These are phyloP conservation scores for Rotaria macrura DNA, from an alignment of 2,888 invertebrate genomes.

Conservation along the genomic window DNA sequence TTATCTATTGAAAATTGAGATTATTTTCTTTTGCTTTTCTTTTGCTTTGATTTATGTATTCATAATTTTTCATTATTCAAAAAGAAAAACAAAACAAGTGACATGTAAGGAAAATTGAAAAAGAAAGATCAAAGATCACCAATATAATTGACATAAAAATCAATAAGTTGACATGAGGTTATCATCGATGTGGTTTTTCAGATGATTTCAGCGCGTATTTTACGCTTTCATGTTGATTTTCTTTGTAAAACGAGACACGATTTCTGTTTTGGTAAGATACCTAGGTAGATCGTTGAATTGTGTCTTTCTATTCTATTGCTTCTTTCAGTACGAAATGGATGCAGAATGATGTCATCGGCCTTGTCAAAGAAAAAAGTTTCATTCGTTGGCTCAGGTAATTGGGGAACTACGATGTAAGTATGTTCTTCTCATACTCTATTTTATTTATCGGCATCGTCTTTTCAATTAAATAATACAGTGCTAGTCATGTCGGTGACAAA, in stretches of 20 bases:
- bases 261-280: not conserved
- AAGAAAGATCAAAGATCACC: not conserved
- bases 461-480: not conserved
- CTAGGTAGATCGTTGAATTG: too few species aligned
- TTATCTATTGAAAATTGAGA: not conserved
- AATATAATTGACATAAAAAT: not conserved
- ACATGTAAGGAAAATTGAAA: not conserved
- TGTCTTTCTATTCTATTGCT: not conserved
- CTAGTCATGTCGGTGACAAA: not conserved
- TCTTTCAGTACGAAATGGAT: not conserved
- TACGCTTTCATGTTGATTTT: not conserved
- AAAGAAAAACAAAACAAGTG: not conserved
- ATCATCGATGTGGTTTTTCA: not conserved
- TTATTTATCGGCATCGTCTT: too few species aligned
- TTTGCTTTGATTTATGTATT: not conserved
- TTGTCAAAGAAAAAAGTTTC: not conserved
- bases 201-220: not conserved
- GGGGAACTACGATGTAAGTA: constrained; percentile 36
- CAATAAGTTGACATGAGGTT: not conserved
- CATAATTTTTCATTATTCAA: not conserved
- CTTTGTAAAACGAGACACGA: not conserved
- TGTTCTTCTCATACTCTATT: not conserved
- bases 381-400: constrained; percentile 48
- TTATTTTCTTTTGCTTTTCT: not conserved
- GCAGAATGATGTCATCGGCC: not conserved